Base-by-base conservation (phyloP, 2,888 invertebrate genomes). In the Cistogaster globosa region DNA sequence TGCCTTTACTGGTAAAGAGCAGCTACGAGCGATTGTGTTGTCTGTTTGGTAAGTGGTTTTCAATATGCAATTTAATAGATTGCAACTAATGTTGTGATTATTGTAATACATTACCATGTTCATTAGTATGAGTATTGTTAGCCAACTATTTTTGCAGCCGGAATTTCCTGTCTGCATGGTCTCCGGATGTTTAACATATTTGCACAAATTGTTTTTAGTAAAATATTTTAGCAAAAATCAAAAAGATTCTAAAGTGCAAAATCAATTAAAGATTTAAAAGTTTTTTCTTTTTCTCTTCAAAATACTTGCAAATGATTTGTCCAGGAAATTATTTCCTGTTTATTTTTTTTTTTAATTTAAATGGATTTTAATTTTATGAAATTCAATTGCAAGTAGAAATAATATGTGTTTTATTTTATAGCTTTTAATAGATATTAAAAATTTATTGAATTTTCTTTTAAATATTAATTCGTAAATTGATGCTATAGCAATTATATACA, bases 111-210 rank as follows among this genome's bases (percentile, higher is more conserved):
- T 88, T 80, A 92, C 89, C 32, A 91, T 88, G 65, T 87, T 84
- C 69, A 91, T 88, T 71, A 92, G 90, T 87, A 92, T 86, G 83
- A 89, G 89, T 87, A 92, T 92, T 87, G 91, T 90, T 3, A 80
- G 86, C 92, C 92, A 92, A 90, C 91, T 92, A 87, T 92, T 91
- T 89, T 91, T 91, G 88, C 92, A 92, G 71, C 92, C 92, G 88
- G 93, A 92, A 88, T 92, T 91, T 86, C 92, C 93, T 86, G 93
- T 93, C 91, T 93, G 93, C 93, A 93, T 93, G 84, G 93, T 93
- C 89, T 93, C 93, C 87, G 93, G 93, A 91, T 93, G 93, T 92
- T 93, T 90, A 92, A 92, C 90, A 91, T 90, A 90, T 91, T 92
- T 92, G 91, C 88, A 89, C 82, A 90, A 89, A 90, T 91, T 87